Evolutionary conservation across 2,888 invertebrate species (phyloP).

Genomic region (Trichopria drosophilae): DNA sequence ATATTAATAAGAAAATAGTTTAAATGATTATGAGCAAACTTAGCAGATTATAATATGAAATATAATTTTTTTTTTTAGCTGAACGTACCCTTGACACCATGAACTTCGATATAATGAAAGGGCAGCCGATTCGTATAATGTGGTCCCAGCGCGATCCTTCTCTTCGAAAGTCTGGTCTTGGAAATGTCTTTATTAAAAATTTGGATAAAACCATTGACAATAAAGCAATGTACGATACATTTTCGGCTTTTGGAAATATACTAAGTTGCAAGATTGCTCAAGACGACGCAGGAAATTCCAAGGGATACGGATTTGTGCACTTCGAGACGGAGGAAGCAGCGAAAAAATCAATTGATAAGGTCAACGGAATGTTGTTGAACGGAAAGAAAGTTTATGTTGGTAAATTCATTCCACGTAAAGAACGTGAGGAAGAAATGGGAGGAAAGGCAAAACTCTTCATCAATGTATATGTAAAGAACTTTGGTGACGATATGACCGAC

Average conservation of each 20-base stretch:
- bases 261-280: slow-evolving; percentile 97
- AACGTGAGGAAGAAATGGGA: slow-evolving; percentile 96
- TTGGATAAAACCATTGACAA: slow-evolving; percentile 98
- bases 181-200: slow-evolving; percentile 99
- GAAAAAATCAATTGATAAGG: slow-evolving; percentile 96
- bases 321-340: slow-evolving; percentile 99
- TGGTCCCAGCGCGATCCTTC: slow-evolving; percentile 99
- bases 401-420: slow-evolving; percentile 95
- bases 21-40: too few species aligned
- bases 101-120: slow-evolving; percentile 98
- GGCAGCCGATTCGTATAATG: slow-evolving; percentile 98
- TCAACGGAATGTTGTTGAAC: slow-evolving; percentile 98
- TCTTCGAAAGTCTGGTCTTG: slow-evolving; percentile 95
- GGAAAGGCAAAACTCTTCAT: slow-evolving; percentile 96
- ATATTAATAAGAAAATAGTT: too few species aligned
- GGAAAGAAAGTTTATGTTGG: slow-evolving; percentile 97
- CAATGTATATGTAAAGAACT: slow-evolving; percentile 98
- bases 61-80: slow-evolving; percentile 64
- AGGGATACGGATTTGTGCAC: slow-evolving; percentile 98
- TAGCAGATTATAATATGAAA: too few species aligned
- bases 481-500: slow-evolving; percentile 92
- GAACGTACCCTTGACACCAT: slow-evolving; percentile 98
- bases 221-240: slow-evolving; percentile 99
- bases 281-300: slow-evolving; percentile 91
- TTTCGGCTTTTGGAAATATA: slow-evolving; percentile 98